phyloP scores from a whole-genome alignment of 1,140 invertebrate species.

The Drosophila virilis region DNA sequence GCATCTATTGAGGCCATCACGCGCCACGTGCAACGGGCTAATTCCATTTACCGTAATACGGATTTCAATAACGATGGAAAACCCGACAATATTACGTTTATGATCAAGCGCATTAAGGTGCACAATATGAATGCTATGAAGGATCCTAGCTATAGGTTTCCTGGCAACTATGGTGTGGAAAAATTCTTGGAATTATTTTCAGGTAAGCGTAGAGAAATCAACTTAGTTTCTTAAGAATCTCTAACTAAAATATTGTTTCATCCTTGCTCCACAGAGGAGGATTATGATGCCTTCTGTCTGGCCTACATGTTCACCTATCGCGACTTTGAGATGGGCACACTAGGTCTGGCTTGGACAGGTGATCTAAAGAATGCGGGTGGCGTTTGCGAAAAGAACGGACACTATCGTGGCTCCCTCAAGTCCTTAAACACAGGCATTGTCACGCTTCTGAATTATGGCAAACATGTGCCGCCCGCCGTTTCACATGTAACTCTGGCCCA shows the following conservation, averaged over 20 bases:
- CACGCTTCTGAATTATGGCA: conserved; percentile 98
- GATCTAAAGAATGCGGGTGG: conserved; percentile 97
- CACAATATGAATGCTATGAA: conserved; percentile 93
- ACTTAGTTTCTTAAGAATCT: background rate
- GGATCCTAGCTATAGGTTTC: conserved; percentile 94
- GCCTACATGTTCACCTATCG: conserved; percentile 99
- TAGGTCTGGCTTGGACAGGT: conserved; percentile 98
- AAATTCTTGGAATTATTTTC: conserved; percentile 97
- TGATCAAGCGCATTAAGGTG: conserved; percentile 98
- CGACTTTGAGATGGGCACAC: conserved; percentile 99
- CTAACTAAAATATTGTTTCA: background rate
- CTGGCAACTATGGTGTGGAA: conserved; percentile 96
- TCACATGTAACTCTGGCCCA: conserved; percentile 99
- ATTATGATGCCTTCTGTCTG: conserved; percentile 99
- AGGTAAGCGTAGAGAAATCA: conserved; percentile 86
- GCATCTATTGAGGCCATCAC: conserved; percentile 98
- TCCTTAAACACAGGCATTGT: conserved; percentile 99
- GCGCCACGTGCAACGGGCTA: conserved; percentile 96
- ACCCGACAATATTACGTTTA: conserved; percentile 96
- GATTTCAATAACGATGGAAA: conserved; percentile 97
- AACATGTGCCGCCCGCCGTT: conserved; percentile 99
- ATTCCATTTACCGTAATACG: conserved; percentile 95
- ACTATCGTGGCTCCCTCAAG: conserved; percentile 97
- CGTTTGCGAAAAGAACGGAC: conserved; percentile 97
- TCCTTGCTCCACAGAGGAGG: conserved; percentile 89